A percentile compares a stretch with the other conserved stretches of the same genome.
phyloP scores from a whole-genome alignment of 2,113 vertebrate genomes.

The Leptodactylus fuscus region DNA sequence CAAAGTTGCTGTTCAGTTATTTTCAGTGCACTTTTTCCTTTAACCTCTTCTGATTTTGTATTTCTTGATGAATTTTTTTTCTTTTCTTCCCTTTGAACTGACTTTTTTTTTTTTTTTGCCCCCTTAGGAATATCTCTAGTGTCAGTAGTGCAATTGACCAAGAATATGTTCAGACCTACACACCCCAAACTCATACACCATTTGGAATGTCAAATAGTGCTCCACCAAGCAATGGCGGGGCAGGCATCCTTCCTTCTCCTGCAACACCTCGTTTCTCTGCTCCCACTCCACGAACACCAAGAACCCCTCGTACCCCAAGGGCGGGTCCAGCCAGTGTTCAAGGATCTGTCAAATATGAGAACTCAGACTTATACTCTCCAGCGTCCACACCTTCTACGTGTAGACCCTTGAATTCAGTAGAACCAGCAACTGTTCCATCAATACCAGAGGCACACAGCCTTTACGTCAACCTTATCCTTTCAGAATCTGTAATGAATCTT shows the following conservation, averaged over 20 bases:
- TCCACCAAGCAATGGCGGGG: slow-evolving; percentile 91
- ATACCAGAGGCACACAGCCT: slow-evolving; percentile 98
- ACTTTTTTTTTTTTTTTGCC: background rate
- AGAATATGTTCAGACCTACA: slow-evolving; percentile 92
- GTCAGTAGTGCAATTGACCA: slow-evolving; percentile 92
- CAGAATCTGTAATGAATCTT: slow-evolving; percentile 96
- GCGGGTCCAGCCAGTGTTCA: slow-evolving; percentile 91
- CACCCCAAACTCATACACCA: slow-evolving; percentile 92
- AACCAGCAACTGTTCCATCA: slow-evolving; percentile 93
- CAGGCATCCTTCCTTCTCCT: slow-evolving; percentile 93
- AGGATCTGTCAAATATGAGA: slow-evolving; percentile 95
- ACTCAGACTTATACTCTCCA: slow-evolving; percentile 94
- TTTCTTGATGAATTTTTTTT: too few species aligned
- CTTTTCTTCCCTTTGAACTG: slow-evolving; percentile 37
- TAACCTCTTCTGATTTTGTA: too few species aligned
- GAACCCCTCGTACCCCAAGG: slow-evolving; percentile 92
- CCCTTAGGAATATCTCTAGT: slow-evolving; percentile 76
- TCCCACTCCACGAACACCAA: slow-evolving; percentile 91
- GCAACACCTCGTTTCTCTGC: slow-evolving; percentile 92
- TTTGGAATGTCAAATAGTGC: slow-evolving; percentile 92
- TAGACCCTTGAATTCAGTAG: slow-evolving; percentile 93
- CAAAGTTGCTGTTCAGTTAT: too few species aligned
- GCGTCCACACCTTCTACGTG: slow-evolving; percentile 97
- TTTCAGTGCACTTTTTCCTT: too few species aligned
- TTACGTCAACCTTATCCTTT: slow-evolving; percentile 97